Evolutionary conservation across 2,888 invertebrate genomes (phyloP), one percentile per base, ranked within the genome.

Genomic region (Micropterix aruncella): DNA sequence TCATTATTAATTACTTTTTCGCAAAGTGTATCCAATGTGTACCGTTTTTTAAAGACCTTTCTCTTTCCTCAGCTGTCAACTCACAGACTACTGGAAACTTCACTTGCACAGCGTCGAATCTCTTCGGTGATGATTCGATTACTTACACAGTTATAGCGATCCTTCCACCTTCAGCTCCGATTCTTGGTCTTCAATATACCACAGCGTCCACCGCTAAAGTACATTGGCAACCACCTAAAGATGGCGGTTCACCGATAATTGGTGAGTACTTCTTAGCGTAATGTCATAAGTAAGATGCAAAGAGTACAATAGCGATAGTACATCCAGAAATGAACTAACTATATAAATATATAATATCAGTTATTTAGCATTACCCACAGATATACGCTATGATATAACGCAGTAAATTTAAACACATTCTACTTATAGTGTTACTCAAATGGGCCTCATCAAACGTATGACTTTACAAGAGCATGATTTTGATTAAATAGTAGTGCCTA

Each of bases 91-190:
- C 82, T 3, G 86, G 86, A 50, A 87, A 87, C 71, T 87, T 85
- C 63, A 81, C 83, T 2, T 87, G 87, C 56, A 78, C 80, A 4
- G 84, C 84, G 16, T 83, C 81, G 57, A 92, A 92, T 68, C 73
- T 81, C 19, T 81, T 85, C 54, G 91, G 91, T 12, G 82, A 81
- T 53, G 91, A 91, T 62, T 80, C 83, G 50, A 80, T 91, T 47
- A 78, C 80, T 44, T 89, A 89, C 61, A 75, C 77, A 38, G 74
- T 92, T 50, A 70, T 78, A 43, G 86, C 86, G 1, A 75, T 87
- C 55, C 73, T 83, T 60, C 78, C 84, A 18, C 88, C 88, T 0
- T 70, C 70, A 42, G 73, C 83, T 37, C 85, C 87, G 1, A 66
- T 72, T 44, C 69, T 87, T 42, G 79, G 80, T 44, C 70, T 85